These are phyloP conservation scores for Sorex araneus DNA, from an alignment of 2,113 vertebrate genomes.

Conservation along the genomic window DNA sequence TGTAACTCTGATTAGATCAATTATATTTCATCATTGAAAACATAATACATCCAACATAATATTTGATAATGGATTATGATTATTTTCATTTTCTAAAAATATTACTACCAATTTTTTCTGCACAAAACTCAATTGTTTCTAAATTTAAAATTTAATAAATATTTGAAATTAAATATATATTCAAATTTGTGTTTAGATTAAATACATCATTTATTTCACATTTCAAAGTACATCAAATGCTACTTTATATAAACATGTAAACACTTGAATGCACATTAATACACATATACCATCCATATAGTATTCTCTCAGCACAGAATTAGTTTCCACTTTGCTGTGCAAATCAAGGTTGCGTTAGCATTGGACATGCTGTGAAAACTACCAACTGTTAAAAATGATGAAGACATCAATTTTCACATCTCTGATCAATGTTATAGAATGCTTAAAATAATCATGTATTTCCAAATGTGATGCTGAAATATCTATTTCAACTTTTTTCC, in stretches of 20 bases:
- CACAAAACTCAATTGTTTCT: not conserved
- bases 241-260: constrained; percentile 20
- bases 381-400: constrained; percentile 51
- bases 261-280: not conserved
- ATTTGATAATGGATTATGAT: not conserved
- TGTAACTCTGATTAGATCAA: not conserved
- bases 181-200: not conserved
- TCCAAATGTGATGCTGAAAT: constrained; percentile 7
- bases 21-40: not conserved
- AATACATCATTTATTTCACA: not conserved
- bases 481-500: not conserved
- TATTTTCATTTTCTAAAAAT: constrained; percentile 25
- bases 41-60: not conserved
- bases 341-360: constrained; percentile 37
- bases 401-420: constrained; percentile 52
- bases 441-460: constrained; percentile 53
- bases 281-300: not conserved
- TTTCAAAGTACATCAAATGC: constrained; percentile 6
- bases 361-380: constrained; percentile 10
- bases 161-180: constrained; percentile 30
- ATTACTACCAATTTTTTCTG: constrained; percentile 23
- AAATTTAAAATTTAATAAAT: constrained; percentile 29
- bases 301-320: not conserved
- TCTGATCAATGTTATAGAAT: constrained; percentile 39
- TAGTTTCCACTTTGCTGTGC: constrained; percentile 37